These are phyloP conservation scores for Dromius quadrimaculatus DNA, from an alignment of 2,888 invertebrate genomes.

Conservation along the genomic window DNA sequence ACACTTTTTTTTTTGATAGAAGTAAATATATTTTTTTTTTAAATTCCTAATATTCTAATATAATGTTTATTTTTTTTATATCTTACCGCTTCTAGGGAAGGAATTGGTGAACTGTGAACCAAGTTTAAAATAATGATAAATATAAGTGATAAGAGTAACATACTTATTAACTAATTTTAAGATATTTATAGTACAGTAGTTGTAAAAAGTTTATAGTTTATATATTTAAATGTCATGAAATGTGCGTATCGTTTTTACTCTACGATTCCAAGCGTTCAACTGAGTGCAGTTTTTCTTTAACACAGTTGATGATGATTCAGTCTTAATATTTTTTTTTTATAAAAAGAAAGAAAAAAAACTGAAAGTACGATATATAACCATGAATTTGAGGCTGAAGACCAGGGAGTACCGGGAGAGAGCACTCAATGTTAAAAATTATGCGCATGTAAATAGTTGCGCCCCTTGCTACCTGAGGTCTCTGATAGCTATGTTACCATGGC, in stretches of 20 bases:
- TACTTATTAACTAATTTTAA: conserved; percentile 13
- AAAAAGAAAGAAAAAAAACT: conserved; percentile 27
- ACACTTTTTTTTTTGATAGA: no score
- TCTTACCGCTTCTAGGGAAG: conserved; percentile 46
- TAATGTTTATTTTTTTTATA: background rate
- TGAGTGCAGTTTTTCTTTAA: conserved; percentile 43
- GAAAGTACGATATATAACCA: conserved; percentile 25
- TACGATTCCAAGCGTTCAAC: conserved; percentile 37
- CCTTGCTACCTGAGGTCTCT: no score
- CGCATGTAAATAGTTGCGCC: no score
- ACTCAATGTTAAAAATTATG: no score
- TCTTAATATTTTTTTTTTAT: conserved; percentile 23
- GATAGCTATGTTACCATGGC: no score
- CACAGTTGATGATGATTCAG: conserved; percentile 42
- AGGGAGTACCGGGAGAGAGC: no score
- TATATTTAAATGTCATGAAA: conserved; percentile 6
- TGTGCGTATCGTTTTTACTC: conserved; percentile 34
- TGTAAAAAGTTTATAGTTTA: background rate
- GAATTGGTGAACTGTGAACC: conserved; percentile 28
- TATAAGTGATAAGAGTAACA: conserved; percentile 33
- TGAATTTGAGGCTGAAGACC: conserved; percentile 6
- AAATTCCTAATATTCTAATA: no score
- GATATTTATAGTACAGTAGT: background rate
- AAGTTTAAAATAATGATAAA: conserved; percentile 34
- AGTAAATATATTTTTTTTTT: no score